Conservation (phyloP, 2,888 invertebrate species). For the Parthenolecanium corni region DNA sequence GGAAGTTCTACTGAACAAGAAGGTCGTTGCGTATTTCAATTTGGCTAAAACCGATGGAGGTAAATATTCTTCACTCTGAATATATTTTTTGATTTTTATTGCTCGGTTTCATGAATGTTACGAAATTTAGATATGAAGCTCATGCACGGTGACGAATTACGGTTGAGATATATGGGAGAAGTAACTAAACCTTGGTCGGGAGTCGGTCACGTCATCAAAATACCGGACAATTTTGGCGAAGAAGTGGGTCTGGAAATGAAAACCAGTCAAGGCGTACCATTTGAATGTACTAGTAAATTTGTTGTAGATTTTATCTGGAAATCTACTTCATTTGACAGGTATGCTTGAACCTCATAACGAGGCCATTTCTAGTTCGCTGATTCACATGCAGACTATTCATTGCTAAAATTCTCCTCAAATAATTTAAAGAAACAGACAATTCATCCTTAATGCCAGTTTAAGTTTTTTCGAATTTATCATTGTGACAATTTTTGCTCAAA, state of each 20-base stretch:
- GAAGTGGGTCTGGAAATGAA: conserved; percentile 96
- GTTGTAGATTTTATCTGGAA: conserved; percentile 99
- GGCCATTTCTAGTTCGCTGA: no score
- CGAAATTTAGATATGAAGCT: conserved; percentile 71
- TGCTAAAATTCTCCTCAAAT: no score
- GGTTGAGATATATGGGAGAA: conserved; percentile 85
- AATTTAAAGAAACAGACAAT: no score
- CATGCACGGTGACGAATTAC: conserved; percentile 96
- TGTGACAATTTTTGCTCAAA: no score
- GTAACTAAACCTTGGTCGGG: conserved; percentile 93
- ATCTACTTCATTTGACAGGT: conserved; percentile 93
- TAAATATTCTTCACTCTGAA: conserved; percentile 32
- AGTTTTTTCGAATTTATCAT: no score
- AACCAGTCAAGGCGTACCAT: conserved; percentile 79
- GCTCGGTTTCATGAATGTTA: no score
- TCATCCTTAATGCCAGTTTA: no score
- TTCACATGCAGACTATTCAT: no score
- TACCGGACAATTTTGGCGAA: conserved; percentile 91
- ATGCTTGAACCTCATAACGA: no score
- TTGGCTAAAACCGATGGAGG: conserved; percentile 90
- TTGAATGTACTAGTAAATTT: conserved; percentile 88
- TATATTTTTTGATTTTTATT: no score
- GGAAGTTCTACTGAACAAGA: conserved; percentile 97
- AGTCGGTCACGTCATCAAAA: conserved; percentile 93
- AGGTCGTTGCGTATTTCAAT: conserved; percentile 93